Evolutionary conservation across 2,888 invertebrate genomes (phyloP), one percentile per base, ranked within the genome.

Genomic region (Blera fallax): DNA sequence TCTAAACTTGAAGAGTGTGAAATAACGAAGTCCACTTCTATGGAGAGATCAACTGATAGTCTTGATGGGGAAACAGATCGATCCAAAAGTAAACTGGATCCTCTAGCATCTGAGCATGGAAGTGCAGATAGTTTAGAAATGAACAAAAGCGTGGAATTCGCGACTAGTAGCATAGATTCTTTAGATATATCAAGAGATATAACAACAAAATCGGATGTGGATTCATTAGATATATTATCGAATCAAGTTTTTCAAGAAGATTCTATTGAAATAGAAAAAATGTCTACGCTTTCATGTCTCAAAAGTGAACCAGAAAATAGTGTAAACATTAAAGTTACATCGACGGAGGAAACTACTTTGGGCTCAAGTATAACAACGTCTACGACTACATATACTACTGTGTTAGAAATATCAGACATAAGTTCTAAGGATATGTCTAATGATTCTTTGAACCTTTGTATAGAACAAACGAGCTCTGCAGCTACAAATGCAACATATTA

Each of bases 401-500:
- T 79, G 6, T 58, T 89, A 48, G 89, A 88, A 7, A 80, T 87
- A n/a, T 89, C 89, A 14, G 87, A 87, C 40, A 78, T 76, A 27
- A 89, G 92, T 88, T 87, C 89, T 0, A 92, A 91, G 87, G 91
- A 92, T 52, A 87, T 90, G 37, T 92, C 92, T 11, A 89, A 89
- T n/a, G 92, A 92, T 69, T 92, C 92, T 3, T 87, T 92, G 0
- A 91, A 92, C 62, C 85, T 92, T 34, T 96, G 95, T 87, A 90
- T 96, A 67, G 96, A 96, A 89, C 95, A 95, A 2, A 95, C 95
- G 0, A 95, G 96, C 7, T 96, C 96, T 88, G 96, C 96, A 0
- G 96, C 96, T 0, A 97, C 97, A 1, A 95, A 96, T 88, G 97
- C 96, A 10, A 96, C 96, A 0, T 96, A 96, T 90, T 96, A 96